Percentiles rank a stretch among this genome's conserved stretches.
These are phyloP conservation scores for Cyprinodon tularosa DNA, from an alignment of 2,113 vertebrate species.

Conservation along the genomic window DNA sequence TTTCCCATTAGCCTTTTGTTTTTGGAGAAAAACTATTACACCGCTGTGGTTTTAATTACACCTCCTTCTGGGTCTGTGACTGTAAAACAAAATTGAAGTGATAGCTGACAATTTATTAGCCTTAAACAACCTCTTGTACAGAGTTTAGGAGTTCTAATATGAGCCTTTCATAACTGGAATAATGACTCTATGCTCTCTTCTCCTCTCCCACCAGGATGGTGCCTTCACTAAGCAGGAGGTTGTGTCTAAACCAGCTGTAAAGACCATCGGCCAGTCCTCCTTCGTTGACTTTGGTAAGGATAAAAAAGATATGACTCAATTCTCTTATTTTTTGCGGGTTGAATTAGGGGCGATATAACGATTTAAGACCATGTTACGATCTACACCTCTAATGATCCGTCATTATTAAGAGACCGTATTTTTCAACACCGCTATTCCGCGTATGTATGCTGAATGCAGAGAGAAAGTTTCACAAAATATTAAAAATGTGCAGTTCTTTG, in stretches of 20 bases:
- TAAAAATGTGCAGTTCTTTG: too few relatives aligned
- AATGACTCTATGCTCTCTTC: background rate
- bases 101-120: conserved; percentile 6
- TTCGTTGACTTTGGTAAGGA: conserved; percentile 95
- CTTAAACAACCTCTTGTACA: background rate
- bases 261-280: conserved; percentile 86
- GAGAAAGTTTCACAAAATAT: too few relatives aligned
- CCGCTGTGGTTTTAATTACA: background rate
- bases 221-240: conserved; percentile 80
- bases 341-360: too few relatives aligned
- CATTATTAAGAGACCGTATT: too few relatives aligned
- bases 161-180: conserved; percentile 1
- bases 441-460: too few relatives aligned
- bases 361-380: too few relatives aligned
- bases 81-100: background rate
- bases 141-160: background rate
- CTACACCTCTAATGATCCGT: too few relatives aligned
- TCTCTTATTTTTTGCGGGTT: background rate
- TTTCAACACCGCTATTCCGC: too few relatives aligned
- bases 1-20: background rate
- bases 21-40: background rate
- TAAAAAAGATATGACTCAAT: background rate
- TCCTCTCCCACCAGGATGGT: conserved; percentile 81
- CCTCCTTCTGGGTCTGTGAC: background rate
- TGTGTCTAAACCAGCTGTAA: conserved; percentile 46